phyloP scores from a whole-genome alignment of 2,113 vertebrate genomes.

The Psophia crepitans region DNA sequence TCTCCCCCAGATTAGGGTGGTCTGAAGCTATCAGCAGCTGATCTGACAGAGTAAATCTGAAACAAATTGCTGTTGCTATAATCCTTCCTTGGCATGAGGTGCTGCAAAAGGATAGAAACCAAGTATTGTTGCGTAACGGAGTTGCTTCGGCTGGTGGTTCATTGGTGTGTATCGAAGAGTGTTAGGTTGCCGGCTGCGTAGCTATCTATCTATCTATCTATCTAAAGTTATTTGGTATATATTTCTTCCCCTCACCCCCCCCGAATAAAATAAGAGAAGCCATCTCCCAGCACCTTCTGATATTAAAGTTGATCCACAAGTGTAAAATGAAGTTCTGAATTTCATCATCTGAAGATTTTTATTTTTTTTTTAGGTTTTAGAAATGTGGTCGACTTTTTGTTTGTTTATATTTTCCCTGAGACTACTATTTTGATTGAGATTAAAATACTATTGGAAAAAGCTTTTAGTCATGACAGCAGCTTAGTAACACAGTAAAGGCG shows the following conservation, averaged over 20 bases:
- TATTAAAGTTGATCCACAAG: neutral
- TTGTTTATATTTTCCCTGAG: neutral
- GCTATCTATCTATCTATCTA: neutral
- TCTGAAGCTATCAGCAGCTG: slow-evolving; percentile 67
- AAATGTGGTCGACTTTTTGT: neutral
- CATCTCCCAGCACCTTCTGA: neutral
- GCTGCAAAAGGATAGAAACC: slow-evolving; percentile 38
- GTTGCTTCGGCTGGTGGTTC: neutral
- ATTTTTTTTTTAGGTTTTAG: neutral
- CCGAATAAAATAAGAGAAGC: neutral
- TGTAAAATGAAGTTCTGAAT: neutral
- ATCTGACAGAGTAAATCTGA: slow-evolving; percentile 78
- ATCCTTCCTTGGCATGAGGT: slow-evolving; percentile 59
- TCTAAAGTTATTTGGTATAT: neutral
- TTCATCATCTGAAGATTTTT: neutral
- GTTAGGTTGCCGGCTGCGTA: neutral
- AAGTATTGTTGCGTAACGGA: slow-evolving; percentile 25
- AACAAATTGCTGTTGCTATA: slow-evolving; percentile 76
- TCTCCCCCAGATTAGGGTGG: slow-evolving; percentile 69
- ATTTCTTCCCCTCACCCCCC: neutral
- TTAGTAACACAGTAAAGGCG: neutral
- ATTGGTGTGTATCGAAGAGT: neutral
- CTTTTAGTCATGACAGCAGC: neutral
- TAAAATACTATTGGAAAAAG: neutral
- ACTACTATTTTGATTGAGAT: neutral